Percentiles rank a stretch among this genome's conserved stretches.
Conservation (phyloP, 1,140 invertebrate species). For the Tetramorium parvispinum region DNA sequence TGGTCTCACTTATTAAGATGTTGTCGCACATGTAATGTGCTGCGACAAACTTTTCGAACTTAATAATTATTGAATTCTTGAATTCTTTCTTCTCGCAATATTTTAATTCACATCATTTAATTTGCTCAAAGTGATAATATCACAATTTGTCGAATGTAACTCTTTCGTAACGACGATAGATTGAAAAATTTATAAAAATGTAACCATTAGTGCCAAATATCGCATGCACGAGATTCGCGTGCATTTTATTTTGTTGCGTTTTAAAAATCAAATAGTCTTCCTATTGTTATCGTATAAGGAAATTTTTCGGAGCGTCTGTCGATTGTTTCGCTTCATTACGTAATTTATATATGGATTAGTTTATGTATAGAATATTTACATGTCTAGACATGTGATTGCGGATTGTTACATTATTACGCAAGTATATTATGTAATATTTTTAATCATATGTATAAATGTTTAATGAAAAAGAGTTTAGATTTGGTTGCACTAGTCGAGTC, state of each 20-base stretch:
- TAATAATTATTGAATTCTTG: too few species aligned
- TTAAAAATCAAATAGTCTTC: constrained; percentile 25
- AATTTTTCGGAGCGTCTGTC: constrained; percentile 32
- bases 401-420: too few species aligned
- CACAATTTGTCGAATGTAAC: too few species aligned
- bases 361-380: background rate
- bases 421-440: too few species aligned
- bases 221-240: background rate
- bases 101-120: too few species aligned
- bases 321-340: constrained; percentile 51
- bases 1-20: background rate
- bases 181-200: background rate
- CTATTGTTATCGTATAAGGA: constrained; percentile 40
- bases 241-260: background rate
- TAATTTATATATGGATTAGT: background rate
- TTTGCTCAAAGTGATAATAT: too few species aligned
- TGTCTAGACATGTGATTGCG: background rate
- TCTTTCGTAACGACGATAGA: background rate
- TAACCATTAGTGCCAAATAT: background rate
- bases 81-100: too few species aligned
- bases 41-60: too few species aligned
- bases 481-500: too few species aligned
- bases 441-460: too few species aligned
- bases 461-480: too few species aligned
- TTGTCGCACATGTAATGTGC: background rate